A percentile compares a stretch with the other conserved stretches of the same genome.
Conservation (phyloP, 2,113 vertebrate species). For the Benitochromis conjunctus region DNA sequence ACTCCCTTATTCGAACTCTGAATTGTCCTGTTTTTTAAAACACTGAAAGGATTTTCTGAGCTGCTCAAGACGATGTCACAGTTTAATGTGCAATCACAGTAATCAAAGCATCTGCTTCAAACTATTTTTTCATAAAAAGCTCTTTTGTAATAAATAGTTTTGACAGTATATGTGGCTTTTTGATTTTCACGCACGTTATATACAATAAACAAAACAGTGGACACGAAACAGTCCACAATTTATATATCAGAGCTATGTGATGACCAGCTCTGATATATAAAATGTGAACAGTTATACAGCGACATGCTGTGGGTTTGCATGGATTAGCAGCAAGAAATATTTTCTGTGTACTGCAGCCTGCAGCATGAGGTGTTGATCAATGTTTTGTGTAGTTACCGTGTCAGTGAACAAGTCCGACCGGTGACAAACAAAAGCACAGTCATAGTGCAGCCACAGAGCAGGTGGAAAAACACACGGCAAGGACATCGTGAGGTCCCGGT, state of each 20-base stretch:
- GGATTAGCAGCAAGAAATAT: rapidly evolving
- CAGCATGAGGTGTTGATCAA: background rate
- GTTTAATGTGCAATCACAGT: background rate
- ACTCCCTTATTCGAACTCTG: background rate
- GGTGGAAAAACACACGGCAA: background rate
- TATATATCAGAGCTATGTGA: background rate
- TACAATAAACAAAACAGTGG: background rate
- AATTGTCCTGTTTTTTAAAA: background rate
- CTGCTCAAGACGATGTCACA: background rate
- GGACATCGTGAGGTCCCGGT: background rate
- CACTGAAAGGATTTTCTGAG: background rate
- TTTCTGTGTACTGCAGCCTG: background rate
- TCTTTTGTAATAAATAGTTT: rapidly evolving
- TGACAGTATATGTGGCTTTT: background rate
- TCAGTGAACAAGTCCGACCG: background rate
- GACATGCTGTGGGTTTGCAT: background rate
- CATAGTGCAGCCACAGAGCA: background rate
- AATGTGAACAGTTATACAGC: background rate
- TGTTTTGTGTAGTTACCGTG: background rate
- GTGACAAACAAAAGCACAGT: rapidly evolving
- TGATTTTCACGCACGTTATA: background rate
- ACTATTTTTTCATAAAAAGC: background rate
- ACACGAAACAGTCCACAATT: background rate
- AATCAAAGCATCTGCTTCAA: background rate
- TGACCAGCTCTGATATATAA: background rate